Percentiles rank a stretch among this genome's conserved stretches.
Conservation (phyloP, 2,113 vertebrate species). For the Eulemur rufifrons region DNA sequence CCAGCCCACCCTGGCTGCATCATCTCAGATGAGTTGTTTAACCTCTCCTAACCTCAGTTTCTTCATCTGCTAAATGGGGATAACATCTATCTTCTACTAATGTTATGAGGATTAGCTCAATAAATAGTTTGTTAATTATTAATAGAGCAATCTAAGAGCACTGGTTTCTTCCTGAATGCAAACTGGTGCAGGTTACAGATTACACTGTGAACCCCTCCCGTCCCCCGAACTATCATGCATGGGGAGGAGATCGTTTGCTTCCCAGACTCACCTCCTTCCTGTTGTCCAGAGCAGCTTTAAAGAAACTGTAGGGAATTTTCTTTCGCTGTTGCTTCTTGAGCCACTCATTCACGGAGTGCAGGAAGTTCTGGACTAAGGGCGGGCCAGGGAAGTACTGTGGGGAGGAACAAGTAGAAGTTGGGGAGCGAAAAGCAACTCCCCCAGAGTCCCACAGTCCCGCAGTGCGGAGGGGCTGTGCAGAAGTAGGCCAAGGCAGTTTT, state of each 20-base stretch:
- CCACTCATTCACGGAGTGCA: conserved; percentile 86
- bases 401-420: rapidly evolving
- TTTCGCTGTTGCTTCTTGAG: conserved; percentile 80
- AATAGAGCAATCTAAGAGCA: not conserved
- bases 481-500: not conserved
- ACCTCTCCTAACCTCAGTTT: not conserved
- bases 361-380: conserved; percentile 86
- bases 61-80: not conserved
- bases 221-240: not conserved
- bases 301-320: conserved; percentile 83
- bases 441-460: not conserved
- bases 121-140: not conserved
- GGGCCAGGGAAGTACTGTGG: conserved; percentile 93
- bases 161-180: not conserved
- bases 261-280: conserved; percentile 85
- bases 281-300: conserved; percentile 86
- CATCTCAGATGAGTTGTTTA: not conserved
- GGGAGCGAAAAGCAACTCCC: not conserved
- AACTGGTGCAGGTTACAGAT: not conserved
- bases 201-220: not conserved
- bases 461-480: too few relatives aligned
- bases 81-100: not conserved
- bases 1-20: not conserved
- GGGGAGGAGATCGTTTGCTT: too few relatives aligned
- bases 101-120: not conserved